A percentile compares a stretch with the other conserved stretches of the same genome.
These are phyloP conservation scores for Denticeps clupeoides DNA, from an alignment of 2,797 vertebrate species.

Conservation along the genomic window DNA sequence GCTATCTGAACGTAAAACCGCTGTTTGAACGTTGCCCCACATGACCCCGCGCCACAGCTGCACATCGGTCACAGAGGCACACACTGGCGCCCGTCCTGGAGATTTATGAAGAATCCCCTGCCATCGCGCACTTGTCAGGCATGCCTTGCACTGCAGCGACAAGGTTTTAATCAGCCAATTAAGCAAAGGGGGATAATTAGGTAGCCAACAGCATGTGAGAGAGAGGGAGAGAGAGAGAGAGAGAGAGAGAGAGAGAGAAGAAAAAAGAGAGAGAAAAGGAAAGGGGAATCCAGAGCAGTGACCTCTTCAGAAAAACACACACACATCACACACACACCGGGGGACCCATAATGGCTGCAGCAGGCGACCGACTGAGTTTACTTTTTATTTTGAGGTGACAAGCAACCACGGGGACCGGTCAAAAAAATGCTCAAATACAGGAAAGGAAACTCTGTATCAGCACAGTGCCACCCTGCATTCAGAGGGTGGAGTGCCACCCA, in stretches of 20 bases:
- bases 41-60: no score
- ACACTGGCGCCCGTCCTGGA: neutral
- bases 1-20: no score
- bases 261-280: conserved; percentile 2
- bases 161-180: conserved; percentile 22
- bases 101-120: neutral
- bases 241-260: conserved; percentile 4
- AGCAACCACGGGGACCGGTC: no score
- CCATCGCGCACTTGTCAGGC: neutral
- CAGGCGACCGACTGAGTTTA: no score
- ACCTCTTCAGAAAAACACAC: neutral
- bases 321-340: no score
- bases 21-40: no score
- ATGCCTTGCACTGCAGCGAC: conserved; percentile 3
- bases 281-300: neutral
- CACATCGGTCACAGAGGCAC: no score
- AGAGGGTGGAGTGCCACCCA: conserved; percentile 19
- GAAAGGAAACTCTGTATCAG: no score
- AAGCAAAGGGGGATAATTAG: conserved; percentile 18
- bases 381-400: no score
- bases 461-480: neutral
- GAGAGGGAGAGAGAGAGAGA: neutral
- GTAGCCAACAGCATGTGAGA: conserved; percentile 16
- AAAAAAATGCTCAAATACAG: no score
- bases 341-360: neutral